Conservation (phyloP, 2,888 invertebrate species). For the Apomyelois bistriatella region DNA sequence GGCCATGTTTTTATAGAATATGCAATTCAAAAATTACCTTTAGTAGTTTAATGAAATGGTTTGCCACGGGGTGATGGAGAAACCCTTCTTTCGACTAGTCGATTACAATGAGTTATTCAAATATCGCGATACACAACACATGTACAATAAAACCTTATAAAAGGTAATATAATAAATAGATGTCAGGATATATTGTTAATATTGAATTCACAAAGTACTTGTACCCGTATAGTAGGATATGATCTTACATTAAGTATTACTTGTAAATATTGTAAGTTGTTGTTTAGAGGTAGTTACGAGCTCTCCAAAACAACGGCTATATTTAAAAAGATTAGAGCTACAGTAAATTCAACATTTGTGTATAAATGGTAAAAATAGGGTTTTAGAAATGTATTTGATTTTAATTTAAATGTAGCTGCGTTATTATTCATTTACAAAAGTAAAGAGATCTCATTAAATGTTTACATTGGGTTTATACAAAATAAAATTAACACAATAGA, state of each 20-base stretch:
- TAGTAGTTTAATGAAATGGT: no score
- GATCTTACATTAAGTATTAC: slow-evolving; percentile 29
- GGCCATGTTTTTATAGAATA: no score
- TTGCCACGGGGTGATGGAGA: no score
- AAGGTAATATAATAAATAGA: no score
- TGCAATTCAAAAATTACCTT: no score
- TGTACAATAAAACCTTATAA: no score
- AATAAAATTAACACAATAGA: slow-evolving; percentile 6
- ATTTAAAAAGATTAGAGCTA: background rate
- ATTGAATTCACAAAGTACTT: slow-evolving; percentile 1
- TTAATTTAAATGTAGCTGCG: slow-evolving; percentile 22
- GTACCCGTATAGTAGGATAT: slow-evolving; percentile 21
- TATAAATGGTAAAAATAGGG: background rate
- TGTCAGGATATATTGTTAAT: no score
- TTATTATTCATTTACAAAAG: slow-evolving; percentile 34
- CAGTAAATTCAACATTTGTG: background rate
- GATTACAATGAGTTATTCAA: no score
- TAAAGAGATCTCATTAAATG: slow-evolving; percentile 54
- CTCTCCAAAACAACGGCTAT: background rate
- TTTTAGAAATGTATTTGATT: slow-evolving; percentile 8
- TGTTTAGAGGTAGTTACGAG: background rate
- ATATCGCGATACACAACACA: no score
- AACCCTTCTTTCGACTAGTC: no score
- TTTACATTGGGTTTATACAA: slow-evolving; percentile 28
- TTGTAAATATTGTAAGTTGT: slow-evolving; percentile 21